A percentile compares a stretch with the other conserved stretches of the same genome.
Conservation (phyloP, 1,140 invertebrate genomes). For the Drosophila bipectinata region DNA sequence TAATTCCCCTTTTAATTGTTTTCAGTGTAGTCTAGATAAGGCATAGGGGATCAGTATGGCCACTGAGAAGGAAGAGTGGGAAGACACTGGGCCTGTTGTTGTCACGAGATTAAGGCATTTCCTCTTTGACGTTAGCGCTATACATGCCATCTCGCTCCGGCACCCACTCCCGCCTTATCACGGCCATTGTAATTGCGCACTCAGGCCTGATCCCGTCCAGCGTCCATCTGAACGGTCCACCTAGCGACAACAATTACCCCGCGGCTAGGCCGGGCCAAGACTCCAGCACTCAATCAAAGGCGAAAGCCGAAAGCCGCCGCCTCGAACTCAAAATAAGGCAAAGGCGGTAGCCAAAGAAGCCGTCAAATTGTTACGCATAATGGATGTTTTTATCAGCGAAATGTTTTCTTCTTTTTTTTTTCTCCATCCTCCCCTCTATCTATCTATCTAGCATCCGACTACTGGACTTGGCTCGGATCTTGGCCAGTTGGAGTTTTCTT, state of each 20-base stretch:
- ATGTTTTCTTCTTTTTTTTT: slow-evolving; percentile 59
- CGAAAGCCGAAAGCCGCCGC: slow-evolving; percentile 41
- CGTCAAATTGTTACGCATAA: slow-evolving; percentile 82
- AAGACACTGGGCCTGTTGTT: slow-evolving; percentile 25
- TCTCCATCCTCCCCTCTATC: background rate
- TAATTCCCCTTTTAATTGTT: background rate
- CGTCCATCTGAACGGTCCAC: slow-evolving; percentile 1
- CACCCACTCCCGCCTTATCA: slow-evolving; percentile 45
- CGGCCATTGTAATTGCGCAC: slow-evolving; percentile 76
- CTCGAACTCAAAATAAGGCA: slow-evolving; percentile 38
- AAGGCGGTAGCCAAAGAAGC: slow-evolving; percentile 74
- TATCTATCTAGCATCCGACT: slow-evolving; percentile 37
- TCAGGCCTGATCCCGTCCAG: slow-evolving; percentile 43
- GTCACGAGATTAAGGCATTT: slow-evolving; percentile 79
- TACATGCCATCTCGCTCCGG: slow-evolving; percentile 33
- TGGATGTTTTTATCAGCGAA: slow-evolving; percentile 81
- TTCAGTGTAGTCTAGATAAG: slow-evolving; percentile 6
- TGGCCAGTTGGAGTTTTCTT: slow-evolving; percentile 28
- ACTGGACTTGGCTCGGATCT: slow-evolving; percentile 62
- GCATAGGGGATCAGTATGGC: background rate
- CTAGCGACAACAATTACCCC: slow-evolving; percentile 79
- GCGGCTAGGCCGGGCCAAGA: slow-evolving; percentile 47
- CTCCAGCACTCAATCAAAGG: slow-evolving; percentile 69
- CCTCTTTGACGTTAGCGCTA: slow-evolving; percentile 77
- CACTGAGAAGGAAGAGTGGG: background rate